Percentiles rank a stretch among this genome's conserved stretches.
phyloP scores from a whole-genome alignment of 2,113 vertebrate species.

The Emydocephalus ijimae region DNA sequence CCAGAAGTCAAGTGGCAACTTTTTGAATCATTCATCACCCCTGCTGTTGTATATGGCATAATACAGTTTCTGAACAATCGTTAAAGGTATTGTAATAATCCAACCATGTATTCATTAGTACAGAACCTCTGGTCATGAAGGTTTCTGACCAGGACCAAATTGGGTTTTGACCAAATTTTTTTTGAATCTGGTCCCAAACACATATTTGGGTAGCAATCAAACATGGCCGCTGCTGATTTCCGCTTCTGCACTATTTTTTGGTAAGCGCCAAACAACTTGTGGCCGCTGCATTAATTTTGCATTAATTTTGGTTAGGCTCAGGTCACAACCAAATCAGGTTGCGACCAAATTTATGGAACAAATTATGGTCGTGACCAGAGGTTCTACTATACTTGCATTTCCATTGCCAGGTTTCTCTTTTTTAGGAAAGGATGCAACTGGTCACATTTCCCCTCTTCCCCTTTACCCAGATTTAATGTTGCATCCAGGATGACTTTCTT shows the following conservation, averaged over 20 bases:
- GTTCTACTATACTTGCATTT: background rate
- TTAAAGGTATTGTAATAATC: background rate
- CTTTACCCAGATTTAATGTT: background rate
- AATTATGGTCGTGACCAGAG: too few species aligned
- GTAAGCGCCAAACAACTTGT: too few species aligned
- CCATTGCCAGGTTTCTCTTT: background rate
- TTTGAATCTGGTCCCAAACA: too few species aligned
- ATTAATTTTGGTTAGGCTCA: too few species aligned
- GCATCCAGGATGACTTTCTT: background rate
- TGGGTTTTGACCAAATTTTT: too few species aligned
- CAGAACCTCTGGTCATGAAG: too few species aligned
- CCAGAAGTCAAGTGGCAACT: background rate
- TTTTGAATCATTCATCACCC: background rate
- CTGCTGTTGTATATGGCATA: background rate
- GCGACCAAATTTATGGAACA: too few species aligned
- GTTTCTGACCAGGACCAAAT: too few species aligned
- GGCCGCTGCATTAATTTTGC: too few species aligned
- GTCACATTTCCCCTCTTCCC: background rate
- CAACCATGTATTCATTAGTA: background rate
- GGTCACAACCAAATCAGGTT: too few species aligned
- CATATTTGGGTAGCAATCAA: too few species aligned
- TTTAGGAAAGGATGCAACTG: background rate
- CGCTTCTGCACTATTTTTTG: too few species aligned
- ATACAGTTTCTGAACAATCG: background rate
- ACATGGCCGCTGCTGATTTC: accelerated